Base-by-base conservation (phyloP, 2,797 vertebrate species). In the Staurois parvus region DNA sequence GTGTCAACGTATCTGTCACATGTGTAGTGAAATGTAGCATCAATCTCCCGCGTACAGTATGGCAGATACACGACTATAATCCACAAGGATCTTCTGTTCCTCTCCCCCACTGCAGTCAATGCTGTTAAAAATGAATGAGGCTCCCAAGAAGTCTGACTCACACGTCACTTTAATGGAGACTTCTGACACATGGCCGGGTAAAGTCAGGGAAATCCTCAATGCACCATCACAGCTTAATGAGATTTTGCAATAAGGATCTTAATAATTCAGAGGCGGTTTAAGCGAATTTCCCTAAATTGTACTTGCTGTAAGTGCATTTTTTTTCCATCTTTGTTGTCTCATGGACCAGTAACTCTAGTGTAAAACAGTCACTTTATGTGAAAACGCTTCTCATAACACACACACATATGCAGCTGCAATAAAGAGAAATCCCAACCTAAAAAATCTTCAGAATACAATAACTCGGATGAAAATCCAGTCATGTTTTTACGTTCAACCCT, bases 51-150 rank as follows among this genome's bases (percentile, higher is more conserved):
- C 21, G 7, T 21, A 21, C 32, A 32, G 0, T 37, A 29, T 62
- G 59, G 32, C 28, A 52, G 28, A 83, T 83, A 67, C 11, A 45
- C 19, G 17, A 12, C 15, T 74, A 32, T 56, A 67, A 40, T 28
- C 6, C 15, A 76, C 52, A 68, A 76, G 69, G 19, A 83, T 67
- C 15, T 26, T 32, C 19, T 73, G 32, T n/a, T 75, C 7, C 12
- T 75, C 67, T 34, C 67, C 67, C 62, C 72, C 62, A n/a, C 13
- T 52, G 62, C 29, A 26, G 24, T 68, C 42, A 42, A 74, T 67
- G n/a, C 29, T 76, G 21, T 76, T 56, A 83, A 83, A 83, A 69
- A 76, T 83, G 45, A 69, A 76, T 83, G 73, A 83, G 45, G 40
- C 24, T 70, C 24, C 73, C n/a, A 15, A 42, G 26, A 34, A 75